These are phyloP conservation scores for Ophraella communa DNA, from an alignment of 2,888 invertebrate genomes.

Conservation along the genomic window DNA sequence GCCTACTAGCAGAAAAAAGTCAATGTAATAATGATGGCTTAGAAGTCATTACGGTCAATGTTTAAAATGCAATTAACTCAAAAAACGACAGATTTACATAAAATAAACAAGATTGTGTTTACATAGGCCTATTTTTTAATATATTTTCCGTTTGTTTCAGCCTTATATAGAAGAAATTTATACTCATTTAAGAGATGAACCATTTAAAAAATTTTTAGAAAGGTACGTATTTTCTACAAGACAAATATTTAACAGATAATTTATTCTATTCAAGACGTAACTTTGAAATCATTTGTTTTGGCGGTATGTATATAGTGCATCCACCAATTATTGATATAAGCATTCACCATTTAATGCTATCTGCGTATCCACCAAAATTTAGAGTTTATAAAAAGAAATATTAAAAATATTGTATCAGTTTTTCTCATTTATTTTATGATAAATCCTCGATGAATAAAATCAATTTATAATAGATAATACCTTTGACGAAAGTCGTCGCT, in stretches of 20 bases:
- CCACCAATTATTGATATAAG: background rate
- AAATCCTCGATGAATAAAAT: no score
- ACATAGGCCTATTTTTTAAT: no score
- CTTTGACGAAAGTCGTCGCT: background rate
- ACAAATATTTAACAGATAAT: background rate
- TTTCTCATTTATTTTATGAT: no score
- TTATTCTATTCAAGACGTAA: no score
- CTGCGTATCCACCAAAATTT: background rate
- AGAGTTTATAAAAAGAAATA: background rate
- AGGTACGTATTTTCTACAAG: conserved; percentile 70
- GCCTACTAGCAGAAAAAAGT: no score
- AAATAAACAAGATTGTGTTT: no score
- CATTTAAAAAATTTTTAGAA: conserved; percentile 98
- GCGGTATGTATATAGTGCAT: background rate
- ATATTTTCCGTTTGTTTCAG: conserved; percentile 66
- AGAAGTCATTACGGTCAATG: no score
- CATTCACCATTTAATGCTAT: background rate
- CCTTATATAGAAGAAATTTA: conserved; percentile 99
- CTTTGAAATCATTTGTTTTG: background rate
- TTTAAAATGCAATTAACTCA: no score
- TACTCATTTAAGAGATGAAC: conserved; percentile 93
- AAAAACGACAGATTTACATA: no score
- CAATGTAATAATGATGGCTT: no score
- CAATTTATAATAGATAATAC: no score
- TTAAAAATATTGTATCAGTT: no score